A percentile compares a stretch with the other conserved stretches of the same genome.
These are phyloP conservation scores for Muntiacus muntjak DNA, from an alignment of 2,113 vertebrate species.

Conservation along the genomic window DNA sequence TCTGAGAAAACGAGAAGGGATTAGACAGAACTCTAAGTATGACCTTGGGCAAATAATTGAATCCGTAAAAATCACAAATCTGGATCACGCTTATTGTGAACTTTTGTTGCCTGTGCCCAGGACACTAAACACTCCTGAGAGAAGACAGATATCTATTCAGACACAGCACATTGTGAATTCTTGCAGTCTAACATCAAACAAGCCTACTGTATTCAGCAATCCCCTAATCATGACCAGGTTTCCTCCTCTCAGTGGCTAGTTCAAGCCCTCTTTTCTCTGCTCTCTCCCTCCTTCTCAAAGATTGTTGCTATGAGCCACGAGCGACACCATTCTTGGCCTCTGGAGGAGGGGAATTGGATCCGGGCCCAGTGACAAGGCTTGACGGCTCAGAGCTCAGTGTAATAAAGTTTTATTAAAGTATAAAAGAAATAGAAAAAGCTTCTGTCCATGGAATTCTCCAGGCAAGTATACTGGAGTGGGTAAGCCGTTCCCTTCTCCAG, in stretches of 20 bases:
- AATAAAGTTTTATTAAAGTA: neutral
- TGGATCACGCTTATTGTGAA: neutral
- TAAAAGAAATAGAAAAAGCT: neutral
- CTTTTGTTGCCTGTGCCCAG: neutral
- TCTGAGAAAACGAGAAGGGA: neutral
- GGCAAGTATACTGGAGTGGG: neutral
- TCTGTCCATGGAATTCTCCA: neutral
- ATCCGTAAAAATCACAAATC: conserved; percentile 15
- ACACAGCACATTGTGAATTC: neutral
- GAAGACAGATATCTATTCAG: neutral
- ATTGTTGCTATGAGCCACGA: neutral
- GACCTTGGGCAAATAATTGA: conserved; percentile 24
- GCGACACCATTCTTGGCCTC: neutral
- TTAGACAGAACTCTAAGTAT: neutral
- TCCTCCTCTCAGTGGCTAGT: neutral
- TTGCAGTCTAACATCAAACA: neutral
- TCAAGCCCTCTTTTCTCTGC: neutral
- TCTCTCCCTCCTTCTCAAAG: neutral
- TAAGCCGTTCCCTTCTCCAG: neutral
- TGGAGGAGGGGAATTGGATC: neutral
- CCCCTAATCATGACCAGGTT: neutral
- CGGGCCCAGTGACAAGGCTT: neutral
- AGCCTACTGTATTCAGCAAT: neutral
- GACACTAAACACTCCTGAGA: neutral
- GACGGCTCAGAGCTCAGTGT: neutral